Evolutionary conservation across 2,888 invertebrate species (phyloP), one percentile per base, ranked within the genome.

Genomic region (Congeria kusceri): DNA sequence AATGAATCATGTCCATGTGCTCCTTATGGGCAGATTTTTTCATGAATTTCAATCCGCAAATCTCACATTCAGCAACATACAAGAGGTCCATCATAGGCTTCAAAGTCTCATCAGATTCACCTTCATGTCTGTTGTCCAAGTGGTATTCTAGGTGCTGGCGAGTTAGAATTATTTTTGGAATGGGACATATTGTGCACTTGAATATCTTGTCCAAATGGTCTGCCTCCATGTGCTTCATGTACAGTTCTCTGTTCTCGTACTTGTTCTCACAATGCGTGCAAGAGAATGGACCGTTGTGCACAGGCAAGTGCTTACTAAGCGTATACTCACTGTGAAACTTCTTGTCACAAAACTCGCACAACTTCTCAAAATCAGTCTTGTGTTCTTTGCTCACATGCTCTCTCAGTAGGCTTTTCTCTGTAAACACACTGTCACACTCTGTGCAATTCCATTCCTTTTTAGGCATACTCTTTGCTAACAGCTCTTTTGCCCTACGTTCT

Each of bases 301-400:
- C 28, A 28, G n/a, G 49, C 5, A 65, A 15, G 61, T 80, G 80
- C 11, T 56, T 27, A 56, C 77, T 65, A 4, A 73, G 32, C 11
- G 39, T 28, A 11, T 20, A 11, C 32, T 69, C 63, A 28, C 11
- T 69, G 23, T 25, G 58, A 29, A 69, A 77, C 44, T 27, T 20
- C 25, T 69, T 77, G 5, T 53, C 59, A 70, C 80, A 80, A 25
- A 72, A 65, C n/a, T 76, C 66, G 46, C 80, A 80, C 3, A 68
- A 46, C 15, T n/a, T 62, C 0, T 39, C 46, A 25, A 47, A 39
- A 7, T 39, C 29, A 53, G 53, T n/a, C 23, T 53, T 53, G 57
- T 77, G 77, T 5, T 59, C 59, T 15, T 39, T 11, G 9, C 23
- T 28, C 1, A 62, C 46, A 62, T 80, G 80, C 1, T 64, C 29